Conservation (phyloP, 2,113 vertebrate species). For the Chaetodon auriga region DNA sequence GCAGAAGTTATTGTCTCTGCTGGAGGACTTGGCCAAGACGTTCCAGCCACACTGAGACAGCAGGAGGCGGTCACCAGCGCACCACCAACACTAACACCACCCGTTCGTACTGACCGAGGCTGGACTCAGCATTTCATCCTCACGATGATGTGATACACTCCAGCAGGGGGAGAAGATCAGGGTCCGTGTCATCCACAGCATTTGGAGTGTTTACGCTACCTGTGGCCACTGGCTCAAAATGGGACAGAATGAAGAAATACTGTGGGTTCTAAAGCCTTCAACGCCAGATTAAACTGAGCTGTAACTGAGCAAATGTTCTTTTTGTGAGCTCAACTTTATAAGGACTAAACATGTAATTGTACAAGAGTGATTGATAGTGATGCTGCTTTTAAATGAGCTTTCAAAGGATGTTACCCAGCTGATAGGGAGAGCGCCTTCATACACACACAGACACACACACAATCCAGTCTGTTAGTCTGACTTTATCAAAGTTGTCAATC, state of each 20-base stretch:
- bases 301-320: background rate
- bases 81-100: conserved; percentile 39
- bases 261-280: background rate
- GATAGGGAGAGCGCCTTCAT: conserved; percentile 19
- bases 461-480: conserved; percentile 53
- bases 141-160: background rate
- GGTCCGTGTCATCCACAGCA: background rate
- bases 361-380: conserved; percentile 44
- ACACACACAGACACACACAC: conserved; percentile 24
- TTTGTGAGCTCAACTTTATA: background rate
- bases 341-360: conserved; percentile 18
- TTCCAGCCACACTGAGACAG: conserved; percentile 83
- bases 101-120: conserved; percentile 23
- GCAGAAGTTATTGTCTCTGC: conserved; percentile 83
- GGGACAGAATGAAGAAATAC: background rate
- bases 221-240: background rate
- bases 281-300: too few species aligned
- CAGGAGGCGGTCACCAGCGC: background rate
- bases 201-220: background rate
- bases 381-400: conserved; percentile 28
- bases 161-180: background rate
- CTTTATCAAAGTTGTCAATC: conserved; percentile 75
- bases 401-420: background rate
- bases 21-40: conserved; percentile 85
- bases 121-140: conserved; percentile 5